Evolutionary conservation across 2,113 vertebrate species (phyloP), one percentile per base, ranked within the genome.

Genomic region (Mesocricetus auratus): DNA sequence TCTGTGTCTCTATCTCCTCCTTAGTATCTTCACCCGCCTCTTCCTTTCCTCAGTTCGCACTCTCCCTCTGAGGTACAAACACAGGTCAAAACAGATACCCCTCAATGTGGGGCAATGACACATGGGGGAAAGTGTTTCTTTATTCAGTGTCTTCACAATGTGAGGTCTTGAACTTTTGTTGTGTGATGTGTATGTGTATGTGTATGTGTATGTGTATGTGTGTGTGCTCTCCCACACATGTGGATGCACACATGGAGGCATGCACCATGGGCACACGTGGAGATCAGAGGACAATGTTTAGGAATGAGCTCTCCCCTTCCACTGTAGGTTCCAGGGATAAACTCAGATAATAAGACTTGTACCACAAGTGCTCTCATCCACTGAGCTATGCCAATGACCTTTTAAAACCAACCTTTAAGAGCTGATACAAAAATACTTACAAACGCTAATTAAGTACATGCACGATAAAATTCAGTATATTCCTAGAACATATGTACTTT

Each of bases 401-500:
- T 90, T 89, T 81, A 85, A 92, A 93, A 56, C 60, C 60, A 95
- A 88, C 36, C 5, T 42, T 86, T 13, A 39, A 73, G 77, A 91
- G 95, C 92, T 73, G 45, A 15, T 68, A 86, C 82, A 87, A 94
- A 86, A 82, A 66, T 29, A 89, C 58, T 33, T 17, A 79, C 6
- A 93, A 83, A 83, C 68, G 3, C 0, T 29, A 93, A 45, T 75
- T 82, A 78, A 87, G 45, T 64, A 29, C 8, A 93, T 74, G 68
- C 60, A 2, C 62, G 42, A 11, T 93, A 66, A 86, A 81, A 86
- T 74, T 66, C 24, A 66, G 24, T 60, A 12, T 29, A 92, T 45
- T 71, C 16, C 33, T 39, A 83, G 26, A 39, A 17, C 12, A 50
- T 78, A 6, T 42, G 17, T 64, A 47, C 79, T 79, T 39, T 92